Evolutionary conservation across 2,113 vertebrate species (phyloP), one percentile per base, ranked within the genome.

Genomic region (Psophia crepitans): DNA sequence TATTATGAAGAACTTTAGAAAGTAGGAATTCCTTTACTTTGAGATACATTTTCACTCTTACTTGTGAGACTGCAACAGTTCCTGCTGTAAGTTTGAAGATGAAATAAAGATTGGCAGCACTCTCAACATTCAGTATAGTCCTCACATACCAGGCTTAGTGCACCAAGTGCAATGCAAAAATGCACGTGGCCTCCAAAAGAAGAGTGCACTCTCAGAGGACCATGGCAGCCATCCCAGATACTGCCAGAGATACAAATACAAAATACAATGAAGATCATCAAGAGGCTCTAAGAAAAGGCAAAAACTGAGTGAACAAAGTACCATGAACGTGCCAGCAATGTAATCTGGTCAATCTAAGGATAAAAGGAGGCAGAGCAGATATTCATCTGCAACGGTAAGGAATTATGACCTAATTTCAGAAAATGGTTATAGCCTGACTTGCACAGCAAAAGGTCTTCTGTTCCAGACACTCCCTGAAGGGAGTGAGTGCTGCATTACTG

Each of bases 271-370:
- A 58, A 57, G 63, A 54, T 53, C 84, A 86, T 73, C 74, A 91
- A 68, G 26, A 80, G 64, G 64, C 48, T 94, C 96, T 57, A 41
- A 43, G 58, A 90, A 91, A 91, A 90, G 74, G 8, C 23, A 44
- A 57, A 61, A 41, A 30, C 20, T n/a, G 69, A 90, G 77, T 89
- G 17, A 63, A 87, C 16, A 75, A 93, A 96, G 49, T 60, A 44
- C 66, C 81, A 41, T 7, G 12, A 95, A 79, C 12, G 18, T 70
- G 82, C 46, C 96, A 96, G 94, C 89, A 91, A 61, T 30, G 44
- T 53, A 57, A 94, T 80, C 86, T 57, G 77, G 65, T 84, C 58
- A 18, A 20, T 58, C 64, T n/a, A 1, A 24, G 37, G 61, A 60
- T 46, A 57, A 46, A 39, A 96, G 53, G 37, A 80, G 33, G 51